Evolutionary conservation across 2,888 invertebrate genomes (phyloP), one percentile per base, ranked within the genome.

Genomic region (Plagodis dolabraria): DNA sequence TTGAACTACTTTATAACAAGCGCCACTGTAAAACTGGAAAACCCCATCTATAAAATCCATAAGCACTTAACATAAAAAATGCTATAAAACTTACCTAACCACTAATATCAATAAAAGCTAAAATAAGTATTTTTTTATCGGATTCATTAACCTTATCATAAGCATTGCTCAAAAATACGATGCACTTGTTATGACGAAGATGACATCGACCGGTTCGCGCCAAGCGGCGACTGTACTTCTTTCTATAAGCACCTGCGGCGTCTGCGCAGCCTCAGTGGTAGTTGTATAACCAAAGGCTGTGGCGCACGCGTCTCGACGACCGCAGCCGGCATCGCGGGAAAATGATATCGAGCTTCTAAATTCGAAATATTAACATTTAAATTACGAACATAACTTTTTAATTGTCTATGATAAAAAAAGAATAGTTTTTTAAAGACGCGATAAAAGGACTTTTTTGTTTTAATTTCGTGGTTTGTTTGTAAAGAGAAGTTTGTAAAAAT

Each of bases 301-400:
- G 82, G 72, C 82, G 87, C 82, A 85, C 85, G 86, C 82, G 86
- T 79, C 76, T 69, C 73, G 71, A 75, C 77, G 77, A 67, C 67
- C 74, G 77, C 80, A 80, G 74, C 71, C 76, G 75, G 67, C 67
- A 57, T 67, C 83, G 87, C 85, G 87, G 84, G 83, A 86, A 88
- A 88, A 87, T 87, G 82, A 84, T 76, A 84, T 80, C 82, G 80
- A 76, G 64, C 68, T 84, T 84, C 76, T 84, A 83, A 69, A 65
- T 65, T 71, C 57, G 44, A 65, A 60, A 8, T 50, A 53, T 50
- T 44, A 60, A 5, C 51, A 53, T 50, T 44, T 35, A 59, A 42
- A 55, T 57, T 51, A 54, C 51, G 46, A 60, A 53, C 54, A 7
- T 6, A 36, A 45, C 6, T 44, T 47, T 57, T 50, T 33, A 22